These are phyloP conservation scores for Siniperca knerii DNA, from an alignment of 2,113 vertebrate species.

Conservation along the genomic window DNA sequence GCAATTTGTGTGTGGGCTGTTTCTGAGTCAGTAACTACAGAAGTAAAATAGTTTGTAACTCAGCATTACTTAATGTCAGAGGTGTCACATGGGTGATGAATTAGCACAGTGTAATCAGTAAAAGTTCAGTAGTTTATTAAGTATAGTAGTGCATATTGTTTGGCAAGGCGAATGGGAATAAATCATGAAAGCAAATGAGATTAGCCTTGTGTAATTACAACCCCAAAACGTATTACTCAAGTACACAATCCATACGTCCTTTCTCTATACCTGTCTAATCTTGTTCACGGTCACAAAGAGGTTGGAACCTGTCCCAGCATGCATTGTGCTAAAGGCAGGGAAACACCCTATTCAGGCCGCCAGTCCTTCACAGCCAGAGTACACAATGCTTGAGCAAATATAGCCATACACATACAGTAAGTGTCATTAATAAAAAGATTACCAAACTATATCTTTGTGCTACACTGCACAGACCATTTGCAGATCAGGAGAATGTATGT, in stretches of 20 bases:
- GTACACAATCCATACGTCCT: background rate
- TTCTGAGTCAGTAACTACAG: background rate
- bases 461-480: background rate
- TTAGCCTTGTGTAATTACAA: constrained; percentile 9
- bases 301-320: constrained; percentile 17
- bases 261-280: background rate
- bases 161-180: constrained; percentile 27
- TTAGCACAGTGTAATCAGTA: background rate
- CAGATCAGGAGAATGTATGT: background rate
- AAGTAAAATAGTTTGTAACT: background rate
- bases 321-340: background rate
- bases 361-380: background rate
- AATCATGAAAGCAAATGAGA: background rate
- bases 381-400: constrained; percentile 26
- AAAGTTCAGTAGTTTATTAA: background rate
- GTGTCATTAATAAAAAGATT: background rate
- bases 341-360: background rate
- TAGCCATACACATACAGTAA: background rate
- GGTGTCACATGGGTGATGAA: constrained; percentile 2
- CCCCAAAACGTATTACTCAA: background rate
- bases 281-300: constrained; percentile 12
- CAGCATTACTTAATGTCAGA: background rate
- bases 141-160: constrained; percentile 9
- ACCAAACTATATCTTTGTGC: background rate
- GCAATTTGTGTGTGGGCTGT: background rate